Evolutionary conservation across 2,113 vertebrate species (phyloP), one percentile per base, ranked within the genome.

Genomic region (Mystacornis crossleyi): DNA sequence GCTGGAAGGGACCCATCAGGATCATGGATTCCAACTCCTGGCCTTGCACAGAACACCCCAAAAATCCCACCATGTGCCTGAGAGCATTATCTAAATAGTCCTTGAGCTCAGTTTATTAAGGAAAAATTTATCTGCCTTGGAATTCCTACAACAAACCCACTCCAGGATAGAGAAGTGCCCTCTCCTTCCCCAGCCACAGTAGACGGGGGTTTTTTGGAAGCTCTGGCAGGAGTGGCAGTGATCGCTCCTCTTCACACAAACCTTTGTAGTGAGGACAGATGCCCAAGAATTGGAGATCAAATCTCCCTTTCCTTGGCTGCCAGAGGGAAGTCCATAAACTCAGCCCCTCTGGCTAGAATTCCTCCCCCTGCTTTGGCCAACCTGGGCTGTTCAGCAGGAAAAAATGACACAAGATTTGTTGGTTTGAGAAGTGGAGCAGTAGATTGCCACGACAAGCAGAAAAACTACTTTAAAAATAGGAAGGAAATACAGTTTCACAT

Each of bases 341-440:
- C 20, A 55, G 14, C 40, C 53, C 73, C 61, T 58, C 47, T 4
- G 60, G 40, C 29, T 53, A 50, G 45, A 85, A 81, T 48, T 8
- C 19, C 58, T 54, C 42, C 18, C 31, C 25, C 18, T 57, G 26
- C 80, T 9, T 1, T 0, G 6, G 51, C 53, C n/a, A 1, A 38
- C 43, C 61, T 2, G 17, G 51, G 57, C 53, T 67, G 43, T 2
- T 60, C 6, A 55, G 82, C 42, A 55, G 38, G 29, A 42, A 31
- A 66, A 71, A 80, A 43, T 4, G 0, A 25, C 3, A 4, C n/a
- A 4, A 18, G 14, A 38, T 80, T 43, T 0, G 9, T 3, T 2
- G 4, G 50, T 67, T n/a, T 77, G 62, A n/a, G 29, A 80, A 73
- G 55, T 15, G 60, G 60, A 51, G 31, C 38, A 62, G 90, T 57